Conservation (phyloP, 53 echinoderm and acorn worm genomes). For the Holothuria scabra region DNA sequence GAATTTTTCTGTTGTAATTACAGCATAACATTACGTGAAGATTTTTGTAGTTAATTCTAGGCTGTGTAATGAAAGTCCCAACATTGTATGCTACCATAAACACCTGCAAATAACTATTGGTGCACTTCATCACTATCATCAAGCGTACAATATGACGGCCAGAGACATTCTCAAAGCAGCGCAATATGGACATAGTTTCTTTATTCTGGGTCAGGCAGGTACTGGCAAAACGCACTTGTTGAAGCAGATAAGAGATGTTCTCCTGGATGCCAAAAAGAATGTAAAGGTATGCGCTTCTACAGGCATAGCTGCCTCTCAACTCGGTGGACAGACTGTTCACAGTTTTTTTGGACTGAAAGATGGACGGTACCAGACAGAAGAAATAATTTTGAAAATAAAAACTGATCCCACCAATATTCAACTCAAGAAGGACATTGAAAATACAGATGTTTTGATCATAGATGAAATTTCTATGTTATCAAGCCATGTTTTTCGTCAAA, state of each 20-base stretch:
- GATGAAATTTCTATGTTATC: not conserved
- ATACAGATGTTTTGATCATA: not conserved
- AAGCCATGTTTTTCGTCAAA: not conserved
- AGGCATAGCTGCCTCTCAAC: not conserved
- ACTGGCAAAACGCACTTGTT: constrained; percentile 15
- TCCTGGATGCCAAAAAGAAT: not conserved
- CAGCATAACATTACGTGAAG: too few relatives aligned
- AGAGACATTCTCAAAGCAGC: constrained; percentile 1
- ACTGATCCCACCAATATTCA: not conserved
- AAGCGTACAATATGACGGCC: too few relatives aligned
- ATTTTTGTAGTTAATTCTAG: too few relatives aligned
- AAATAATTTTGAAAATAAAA: not conserved
- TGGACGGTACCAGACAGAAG: not conserved
- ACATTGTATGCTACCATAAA: too few relatives aligned
- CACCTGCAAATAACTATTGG: too few relatives aligned
- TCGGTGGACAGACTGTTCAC: not conserved
- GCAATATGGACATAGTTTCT: not conserved
- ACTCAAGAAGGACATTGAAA: not conserved
- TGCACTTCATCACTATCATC: too few relatives aligned
- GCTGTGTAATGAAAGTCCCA: too few relatives aligned
- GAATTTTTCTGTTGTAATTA: too few relatives aligned
- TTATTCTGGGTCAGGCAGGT: constrained; percentile 25
- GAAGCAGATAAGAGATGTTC: not conserved
- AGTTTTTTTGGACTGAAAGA: not conserved
- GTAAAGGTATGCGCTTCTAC: constrained; percentile 6